These are phyloP conservation scores for Perodicticus potto DNA, from an alignment of 2,797 vertebrate genomes.

Conservation along the genomic window DNA sequence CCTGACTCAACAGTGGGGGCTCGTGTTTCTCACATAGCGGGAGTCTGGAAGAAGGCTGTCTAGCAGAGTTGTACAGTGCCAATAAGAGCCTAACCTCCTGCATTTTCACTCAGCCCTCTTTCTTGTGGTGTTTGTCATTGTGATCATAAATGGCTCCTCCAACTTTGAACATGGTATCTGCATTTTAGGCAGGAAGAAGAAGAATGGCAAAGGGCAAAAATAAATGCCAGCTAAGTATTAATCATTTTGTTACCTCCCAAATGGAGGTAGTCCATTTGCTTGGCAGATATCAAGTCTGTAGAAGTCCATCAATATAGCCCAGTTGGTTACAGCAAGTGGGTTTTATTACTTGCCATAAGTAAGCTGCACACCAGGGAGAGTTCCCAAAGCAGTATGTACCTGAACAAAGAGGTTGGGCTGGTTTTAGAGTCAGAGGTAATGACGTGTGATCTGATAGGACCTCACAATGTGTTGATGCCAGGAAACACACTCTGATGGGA, in stretches of 20 bases:
- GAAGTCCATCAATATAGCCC: neutral
- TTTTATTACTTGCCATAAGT: neutral
- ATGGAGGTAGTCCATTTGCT: neutral
- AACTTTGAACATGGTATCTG: neutral
- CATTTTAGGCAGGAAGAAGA: neutral
- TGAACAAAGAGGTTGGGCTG: neutral
- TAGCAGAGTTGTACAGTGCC: neutral
- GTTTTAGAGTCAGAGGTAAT: neutral
- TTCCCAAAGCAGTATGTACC: neutral
- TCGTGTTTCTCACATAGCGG: neutral
- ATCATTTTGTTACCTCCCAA: neutral
- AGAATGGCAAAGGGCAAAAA: neutral
- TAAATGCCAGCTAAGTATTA: too few species aligned
- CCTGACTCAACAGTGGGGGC: neutral
- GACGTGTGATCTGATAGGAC: neutral
- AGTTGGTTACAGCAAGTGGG: neutral
- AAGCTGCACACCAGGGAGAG: neutral
- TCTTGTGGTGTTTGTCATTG: neutral
- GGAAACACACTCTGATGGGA: neutral
- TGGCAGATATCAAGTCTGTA: neutral
- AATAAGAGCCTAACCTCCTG: neutral
- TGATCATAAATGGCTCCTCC: neutral
- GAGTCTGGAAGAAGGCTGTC: neutral
- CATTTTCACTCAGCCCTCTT: neutral
- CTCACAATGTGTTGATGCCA: neutral